Base-by-base conservation (phyloP, 2,888 invertebrate species). In the Andrena bicolor region DNA sequence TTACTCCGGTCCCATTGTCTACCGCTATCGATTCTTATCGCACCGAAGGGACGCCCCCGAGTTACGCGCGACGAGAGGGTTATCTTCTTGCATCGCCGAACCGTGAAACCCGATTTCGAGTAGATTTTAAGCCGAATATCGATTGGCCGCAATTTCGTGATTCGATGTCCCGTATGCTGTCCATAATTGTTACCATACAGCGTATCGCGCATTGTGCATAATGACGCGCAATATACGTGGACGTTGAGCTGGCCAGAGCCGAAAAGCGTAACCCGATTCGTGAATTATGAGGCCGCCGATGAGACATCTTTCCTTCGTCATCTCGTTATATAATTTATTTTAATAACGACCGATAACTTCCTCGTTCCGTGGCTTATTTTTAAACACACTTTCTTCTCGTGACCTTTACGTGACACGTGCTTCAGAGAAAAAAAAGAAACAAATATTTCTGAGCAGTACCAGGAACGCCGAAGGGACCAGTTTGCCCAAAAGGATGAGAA, bases 181-280 rank as follows among this genome's bases (percentile, higher is more conserved):
- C 48, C 35, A 16, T 58, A 78, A 73, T 80, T 80, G 72, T 78
- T 78, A 63, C 80, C 30, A 70, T 58, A 51, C 41, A 63, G 20
- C 20, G 69, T 56, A 49, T 60, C 51, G 41, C 64, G 49, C 35
- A 65, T 58, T 30, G 58, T 30, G 49, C 70, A 64, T 79, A 70
- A 79, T 70, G 49, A 20, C 26, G 60, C 16, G 28, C 32, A 26
- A 61, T 77, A 63, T 68, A 48, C 41, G 51, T 48, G 10, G n/a
- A 35, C 26, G 49, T n/a, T n/a, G 48, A 23, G 20, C 28, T 2
- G 32, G 30, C 30, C 61, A 53, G 60, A 66, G 23, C 16, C 63
- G 8, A 71, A 61, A 78, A 68, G 32, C 48, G 48, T 70, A 65
- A 61, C 30, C 30, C 13, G 23, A 68, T 32, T 56, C 70, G 51